These are phyloP conservation scores for Pseudomyrmex gracilis DNA, from an alignment of 1,140 invertebrate species.

Conservation along the genomic window DNA sequence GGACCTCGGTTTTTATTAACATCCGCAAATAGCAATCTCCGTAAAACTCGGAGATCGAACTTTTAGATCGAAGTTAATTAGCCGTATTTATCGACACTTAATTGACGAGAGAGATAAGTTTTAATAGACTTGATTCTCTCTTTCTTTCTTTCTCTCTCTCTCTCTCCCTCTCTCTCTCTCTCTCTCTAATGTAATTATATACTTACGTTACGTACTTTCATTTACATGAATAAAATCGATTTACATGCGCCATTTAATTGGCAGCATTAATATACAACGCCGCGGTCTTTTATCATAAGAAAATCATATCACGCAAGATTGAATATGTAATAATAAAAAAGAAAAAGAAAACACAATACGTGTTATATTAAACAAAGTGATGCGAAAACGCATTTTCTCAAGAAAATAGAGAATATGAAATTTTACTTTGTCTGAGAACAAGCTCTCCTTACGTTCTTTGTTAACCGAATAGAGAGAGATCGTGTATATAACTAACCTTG, in stretches of 20 bases:
- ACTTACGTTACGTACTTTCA: background rate
- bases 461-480: background rate
- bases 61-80: background rate
- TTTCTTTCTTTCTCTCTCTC: too few relatives aligned
- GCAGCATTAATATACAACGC: too few relatives aligned
- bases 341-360: too few relatives aligned
- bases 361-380: background rate
- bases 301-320: background rate
- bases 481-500: slow-evolving; percentile 73
- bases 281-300: too few relatives aligned
- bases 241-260: too few relatives aligned
- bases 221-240: slow-evolving; percentile 3
- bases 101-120: background rate
- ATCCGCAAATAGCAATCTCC: background rate
- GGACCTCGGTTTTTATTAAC: background rate
- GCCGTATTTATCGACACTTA: background rate
- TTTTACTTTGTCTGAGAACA: background rate
- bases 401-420: background rate
- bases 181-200: slow-evolving; percentile 9
- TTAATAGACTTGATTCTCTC: slow-evolving; percentile 14
- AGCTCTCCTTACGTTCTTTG: background rate
- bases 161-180: background rate
- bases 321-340: background rate
- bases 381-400: background rate
- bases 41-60: background rate